These are phyloP conservation scores for Cyphomyrus discorhynchus DNA, from an alignment of 2,113 vertebrate genomes.

Conservation along the genomic window DNA sequence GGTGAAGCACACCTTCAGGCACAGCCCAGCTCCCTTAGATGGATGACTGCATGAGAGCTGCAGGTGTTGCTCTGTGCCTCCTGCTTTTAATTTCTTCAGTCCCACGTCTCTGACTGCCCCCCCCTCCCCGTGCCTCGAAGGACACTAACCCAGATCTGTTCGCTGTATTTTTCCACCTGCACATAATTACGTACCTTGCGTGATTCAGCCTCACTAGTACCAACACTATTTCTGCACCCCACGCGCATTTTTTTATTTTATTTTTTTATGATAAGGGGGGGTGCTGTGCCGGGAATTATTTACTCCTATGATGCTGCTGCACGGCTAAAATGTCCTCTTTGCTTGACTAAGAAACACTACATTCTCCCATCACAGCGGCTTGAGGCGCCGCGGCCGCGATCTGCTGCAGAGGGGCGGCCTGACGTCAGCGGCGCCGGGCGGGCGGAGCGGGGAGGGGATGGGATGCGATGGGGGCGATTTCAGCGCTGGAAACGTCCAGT, in stretches of 20 bases:
- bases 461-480: constrained; percentile 8
- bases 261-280: neutral
- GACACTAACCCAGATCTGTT: neutral
- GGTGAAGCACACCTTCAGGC: neutral
- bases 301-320: neutral
- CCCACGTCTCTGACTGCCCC: neutral
- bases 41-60: neutral
- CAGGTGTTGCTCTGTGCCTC: neutral
- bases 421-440: constrained; percentile 16
- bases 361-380: neutral
- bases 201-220: neutral
- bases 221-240: neutral
- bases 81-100: neutral
- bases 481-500: constrained; percentile 1
- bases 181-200: neutral
- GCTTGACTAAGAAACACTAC: neutral
- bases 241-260: neutral
- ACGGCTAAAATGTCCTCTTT: neutral
- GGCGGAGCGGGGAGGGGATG: neutral
- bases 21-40: neutral
- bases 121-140: neutral
- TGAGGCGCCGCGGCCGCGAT: neutral
- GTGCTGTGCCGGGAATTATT: neutral
- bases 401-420: constrained; percentile 17
- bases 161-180: neutral